Evolutionary conservation across 2,113 vertebrate genomes (phyloP).

Genomic region (Microcebus murinus): DNA sequence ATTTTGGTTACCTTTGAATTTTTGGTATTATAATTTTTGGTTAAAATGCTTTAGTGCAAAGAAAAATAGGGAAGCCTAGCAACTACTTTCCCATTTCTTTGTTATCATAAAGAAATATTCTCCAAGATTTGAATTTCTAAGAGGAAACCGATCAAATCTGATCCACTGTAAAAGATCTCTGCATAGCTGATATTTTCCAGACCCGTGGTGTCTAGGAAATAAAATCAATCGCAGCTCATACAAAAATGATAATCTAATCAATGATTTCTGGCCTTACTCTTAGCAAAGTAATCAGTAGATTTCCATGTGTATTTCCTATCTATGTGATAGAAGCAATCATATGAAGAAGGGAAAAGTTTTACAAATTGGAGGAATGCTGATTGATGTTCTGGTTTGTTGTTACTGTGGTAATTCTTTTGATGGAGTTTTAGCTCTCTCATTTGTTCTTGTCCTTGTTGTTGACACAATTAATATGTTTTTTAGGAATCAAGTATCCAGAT

Average conservation of each 20-base stretch:
- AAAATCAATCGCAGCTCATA: neutral
- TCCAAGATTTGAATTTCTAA: neutral
- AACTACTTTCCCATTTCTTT: neutral
- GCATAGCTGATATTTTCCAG: neutral
- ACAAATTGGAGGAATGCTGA: neutral
- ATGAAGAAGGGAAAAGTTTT: neutral
- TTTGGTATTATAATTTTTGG: neutral
- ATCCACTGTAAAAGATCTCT: neutral
- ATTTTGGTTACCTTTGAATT: slow-evolving; percentile 3
- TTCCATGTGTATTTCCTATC: neutral
- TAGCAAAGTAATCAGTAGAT: neutral
- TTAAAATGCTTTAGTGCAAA: neutral
- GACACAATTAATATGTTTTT: neutral
- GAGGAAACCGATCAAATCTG: neutral
- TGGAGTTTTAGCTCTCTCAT: neutral
- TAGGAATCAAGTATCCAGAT: neutral
- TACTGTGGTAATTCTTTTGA: neutral
- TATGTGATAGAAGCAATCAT: neutral
- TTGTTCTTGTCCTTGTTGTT: neutral
- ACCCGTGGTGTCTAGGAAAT: neutral
- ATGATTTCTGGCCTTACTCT: neutral
- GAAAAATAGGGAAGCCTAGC: neutral
- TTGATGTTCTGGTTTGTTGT: neutral
- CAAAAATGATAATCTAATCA: neutral
- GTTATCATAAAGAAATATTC: neutral